Conservation (phyloP, 2,888 invertebrate genomes). For the Candidula unifasciata region DNA sequence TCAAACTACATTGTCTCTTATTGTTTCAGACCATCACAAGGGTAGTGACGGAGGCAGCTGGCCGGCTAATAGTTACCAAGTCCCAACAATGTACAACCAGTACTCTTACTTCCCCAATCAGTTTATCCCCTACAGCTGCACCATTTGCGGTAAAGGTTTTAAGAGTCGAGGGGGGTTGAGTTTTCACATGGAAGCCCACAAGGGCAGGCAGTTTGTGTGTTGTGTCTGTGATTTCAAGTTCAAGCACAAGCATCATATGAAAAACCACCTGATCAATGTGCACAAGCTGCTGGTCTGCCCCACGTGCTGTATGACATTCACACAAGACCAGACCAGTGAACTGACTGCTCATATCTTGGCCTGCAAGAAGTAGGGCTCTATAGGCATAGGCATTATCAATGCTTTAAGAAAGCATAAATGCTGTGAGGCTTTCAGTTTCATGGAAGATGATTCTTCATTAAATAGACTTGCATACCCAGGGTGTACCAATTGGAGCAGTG, state of each 20-base stretch:
- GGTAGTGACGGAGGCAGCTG: background rate
- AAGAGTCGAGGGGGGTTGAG: conserved; percentile 36
- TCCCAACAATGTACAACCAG: conserved; percentile 20
- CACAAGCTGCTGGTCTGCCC: conserved; percentile 37
- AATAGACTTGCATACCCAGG: too few species aligned
- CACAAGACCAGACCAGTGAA: conserved; percentile 2
- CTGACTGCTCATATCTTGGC: conserved; percentile 14
- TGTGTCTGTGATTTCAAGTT: conserved; percentile 43
- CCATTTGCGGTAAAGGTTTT: conserved; percentile 45
- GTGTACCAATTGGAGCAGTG: too few species aligned
- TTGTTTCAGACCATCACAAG: conserved; percentile 34
- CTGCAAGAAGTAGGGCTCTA: conserved; percentile 18
- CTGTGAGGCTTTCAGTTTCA: too few species aligned
- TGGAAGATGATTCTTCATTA: too few species aligned
- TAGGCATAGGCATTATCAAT: background rate
- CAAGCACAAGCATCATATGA: conserved; percentile 50
- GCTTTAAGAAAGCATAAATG: too few species aligned
- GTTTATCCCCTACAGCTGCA: conserved; percentile 25
- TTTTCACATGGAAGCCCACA: conserved; percentile 44
- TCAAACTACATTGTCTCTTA: conserved; percentile 21
- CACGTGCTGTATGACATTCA: conserved; percentile 10
- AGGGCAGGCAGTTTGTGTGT: conserved; percentile 38
- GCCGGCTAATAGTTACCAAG: conserved; percentile 20
- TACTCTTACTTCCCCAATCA: conserved; percentile 1
- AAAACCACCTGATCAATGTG: conserved; percentile 43